Evolutionary conservation across 2,888 invertebrate species (phyloP).

Genomic region (Hydrotaea diabolus): DNA sequence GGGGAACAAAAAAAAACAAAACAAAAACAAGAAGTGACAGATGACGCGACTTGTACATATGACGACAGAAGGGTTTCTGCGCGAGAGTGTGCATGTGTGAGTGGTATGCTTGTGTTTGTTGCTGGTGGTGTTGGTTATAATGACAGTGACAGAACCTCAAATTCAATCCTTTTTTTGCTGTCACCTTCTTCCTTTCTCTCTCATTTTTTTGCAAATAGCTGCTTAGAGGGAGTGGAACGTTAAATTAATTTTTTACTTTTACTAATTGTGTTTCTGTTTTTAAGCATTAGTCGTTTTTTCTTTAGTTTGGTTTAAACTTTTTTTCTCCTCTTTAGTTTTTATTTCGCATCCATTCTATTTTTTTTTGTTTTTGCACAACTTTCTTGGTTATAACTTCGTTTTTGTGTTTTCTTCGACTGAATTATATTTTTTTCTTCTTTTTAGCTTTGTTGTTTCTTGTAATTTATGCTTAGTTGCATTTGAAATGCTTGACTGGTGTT

Average conservation of each 20-base stretch:
- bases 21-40: background rate
- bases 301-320: too few species aligned
- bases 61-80: conserved; percentile 10
- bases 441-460: conserved; percentile 54
- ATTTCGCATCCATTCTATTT: background rate
- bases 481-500: conserved; percentile 74
- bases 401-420: background rate
- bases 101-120: background rate
- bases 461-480: conserved; percentile 66
- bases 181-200: background rate
- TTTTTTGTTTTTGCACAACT: conserved; percentile 19
- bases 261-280: too few species aligned
- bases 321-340: background rate
- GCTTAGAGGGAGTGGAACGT: background rate
- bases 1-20: background rate
- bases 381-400: background rate
- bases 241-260: too few species aligned
- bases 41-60: background rate
- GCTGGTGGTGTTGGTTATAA: background rate
- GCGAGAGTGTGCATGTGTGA: background rate
- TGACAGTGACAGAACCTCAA: background rate
- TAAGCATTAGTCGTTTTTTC: too few species aligned
- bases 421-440: conserved; percentile 42
- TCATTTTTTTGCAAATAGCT: too few species aligned
- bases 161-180: background rate